Evolutionary conservation across 2,888 invertebrate genomes (phyloP).

Genomic region (Oligia fasciuncula): DNA sequence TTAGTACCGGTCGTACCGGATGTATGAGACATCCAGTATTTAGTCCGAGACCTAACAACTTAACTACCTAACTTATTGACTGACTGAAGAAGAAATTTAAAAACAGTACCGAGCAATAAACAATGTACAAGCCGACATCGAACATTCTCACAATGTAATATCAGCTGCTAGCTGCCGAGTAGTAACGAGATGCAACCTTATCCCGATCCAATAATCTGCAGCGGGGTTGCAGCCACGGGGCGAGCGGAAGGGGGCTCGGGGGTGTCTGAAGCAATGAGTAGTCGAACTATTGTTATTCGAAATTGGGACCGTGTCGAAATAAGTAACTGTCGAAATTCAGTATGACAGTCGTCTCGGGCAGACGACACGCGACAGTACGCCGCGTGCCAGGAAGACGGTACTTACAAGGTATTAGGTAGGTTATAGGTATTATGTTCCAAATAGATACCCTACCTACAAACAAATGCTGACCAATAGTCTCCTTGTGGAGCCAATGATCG

Average conservation of each 20-base stretch:
- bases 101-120: slow-evolving; percentile 3
- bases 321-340: too few relatives aligned
- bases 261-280: too few relatives aligned
- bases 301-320: too few relatives aligned
- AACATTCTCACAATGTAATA: background rate
- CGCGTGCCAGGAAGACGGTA: background rate
- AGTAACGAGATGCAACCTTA: slow-evolving; percentile 18
- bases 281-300: too few relatives aligned
- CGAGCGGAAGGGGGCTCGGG: background rate
- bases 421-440: too few relatives aligned
- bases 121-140: background rate
- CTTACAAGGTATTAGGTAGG: too few relatives aligned
- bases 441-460: background rate
- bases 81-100: background rate
- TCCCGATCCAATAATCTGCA: slow-evolving; percentile 36
- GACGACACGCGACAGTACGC: slow-evolving; percentile 1
- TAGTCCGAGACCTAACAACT: background rate
- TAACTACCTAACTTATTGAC: background rate
- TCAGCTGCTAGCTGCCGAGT: background rate
- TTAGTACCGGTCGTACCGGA: background rate
- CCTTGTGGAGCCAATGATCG: background rate
- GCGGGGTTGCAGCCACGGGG: slow-evolving; percentile 32
- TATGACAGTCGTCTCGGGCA: background rate
- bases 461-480: background rate
- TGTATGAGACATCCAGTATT: background rate